A percentile compares a stretch with the other conserved stretches of the same genome.
These are phyloP conservation scores for Xerus rutilus DNA, from an alignment of 2,797 vertebrate species.

Conservation along the genomic window DNA sequence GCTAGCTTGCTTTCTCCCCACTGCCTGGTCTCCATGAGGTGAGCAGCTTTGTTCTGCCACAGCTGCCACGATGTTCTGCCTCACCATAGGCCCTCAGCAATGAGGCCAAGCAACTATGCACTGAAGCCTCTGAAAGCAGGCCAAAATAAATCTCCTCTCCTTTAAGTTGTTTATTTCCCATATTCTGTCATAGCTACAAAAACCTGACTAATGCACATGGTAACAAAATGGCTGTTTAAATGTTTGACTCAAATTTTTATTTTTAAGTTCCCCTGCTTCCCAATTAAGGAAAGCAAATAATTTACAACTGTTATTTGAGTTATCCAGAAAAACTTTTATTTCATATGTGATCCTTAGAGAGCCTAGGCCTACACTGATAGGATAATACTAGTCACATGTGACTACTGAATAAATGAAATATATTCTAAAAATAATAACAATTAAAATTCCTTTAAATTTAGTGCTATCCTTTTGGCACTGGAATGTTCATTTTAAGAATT, in stretches of 20 bases:
- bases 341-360: neutral
- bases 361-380: neutral
- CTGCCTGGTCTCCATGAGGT: too few relatives aligned
- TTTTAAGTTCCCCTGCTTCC: neutral
- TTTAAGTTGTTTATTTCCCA: too few relatives aligned
- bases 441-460: slow-evolving; percentile 41
- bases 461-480: neutral
- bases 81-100: too few relatives aligned
- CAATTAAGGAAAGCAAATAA: slow-evolving; percentile 13
- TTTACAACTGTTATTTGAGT: neutral
- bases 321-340: slow-evolving; percentile 9
- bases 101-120: too few relatives aligned
- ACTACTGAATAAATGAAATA: neutral
- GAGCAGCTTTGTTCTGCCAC: too few relatives aligned
- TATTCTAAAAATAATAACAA: neutral
- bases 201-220: too few relatives aligned
- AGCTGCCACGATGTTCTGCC: too few relatives aligned
- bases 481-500: neutral
- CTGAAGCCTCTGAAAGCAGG: too few relatives aligned
- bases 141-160: too few relatives aligned
- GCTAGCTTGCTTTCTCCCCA: too few relatives aligned
- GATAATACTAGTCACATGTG: neutral
- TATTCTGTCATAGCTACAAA: too few relatives aligned
- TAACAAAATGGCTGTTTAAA: neutral
- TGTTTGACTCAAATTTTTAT: neutral